Conservation (phyloP, 2,888 invertebrate species). For the Spatulosminthurus flaviceps region DNA sequence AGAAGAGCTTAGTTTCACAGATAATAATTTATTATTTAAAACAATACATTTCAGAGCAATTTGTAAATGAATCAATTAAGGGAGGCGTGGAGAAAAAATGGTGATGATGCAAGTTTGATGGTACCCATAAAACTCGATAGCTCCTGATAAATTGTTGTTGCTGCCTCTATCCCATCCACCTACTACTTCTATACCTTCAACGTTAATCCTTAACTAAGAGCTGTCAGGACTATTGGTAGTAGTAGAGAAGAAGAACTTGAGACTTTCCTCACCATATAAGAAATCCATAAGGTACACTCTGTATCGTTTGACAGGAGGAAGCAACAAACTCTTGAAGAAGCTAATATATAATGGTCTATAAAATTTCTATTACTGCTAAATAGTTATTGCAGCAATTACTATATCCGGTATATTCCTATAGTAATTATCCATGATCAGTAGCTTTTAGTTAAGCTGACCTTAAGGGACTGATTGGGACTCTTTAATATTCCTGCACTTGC, state of each 20-base stretch:
- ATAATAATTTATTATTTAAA: constrained; percentile 7
- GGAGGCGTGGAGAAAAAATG: constrained; percentile 8
- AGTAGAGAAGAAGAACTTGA: too few species aligned
- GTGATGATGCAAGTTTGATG: constrained; percentile 27
- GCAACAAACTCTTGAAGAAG: constrained; percentile 16
- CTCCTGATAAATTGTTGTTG: constrained; percentile 26
- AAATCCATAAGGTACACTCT: constrained; percentile 8
- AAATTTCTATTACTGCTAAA: constrained; percentile 34
- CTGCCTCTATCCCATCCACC: too few species aligned
- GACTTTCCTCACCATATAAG: neutral
- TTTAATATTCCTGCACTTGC: neutral
- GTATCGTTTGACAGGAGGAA: constrained; percentile 24
- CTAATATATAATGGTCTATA: constrained; percentile 38
- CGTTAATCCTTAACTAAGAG: too few species aligned
- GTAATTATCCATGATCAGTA: constrained; percentile 22
- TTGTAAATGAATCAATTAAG: constrained; percentile 27
- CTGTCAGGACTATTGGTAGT: neutral
- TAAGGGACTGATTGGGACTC: neutral
- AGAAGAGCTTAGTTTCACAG: too few species aligned
- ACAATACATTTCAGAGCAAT: neutral
- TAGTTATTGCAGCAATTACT: constrained; percentile 42
- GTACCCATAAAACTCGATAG: constrained; percentile 12
- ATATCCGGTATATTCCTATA: constrained; percentile 35
- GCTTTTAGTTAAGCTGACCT: constrained; percentile 20
- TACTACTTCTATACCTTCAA: too few species aligned